phyloP scores from a whole-genome alignment of 2,888 invertebrate genomes.

The Apotomis capreana region DNA sequence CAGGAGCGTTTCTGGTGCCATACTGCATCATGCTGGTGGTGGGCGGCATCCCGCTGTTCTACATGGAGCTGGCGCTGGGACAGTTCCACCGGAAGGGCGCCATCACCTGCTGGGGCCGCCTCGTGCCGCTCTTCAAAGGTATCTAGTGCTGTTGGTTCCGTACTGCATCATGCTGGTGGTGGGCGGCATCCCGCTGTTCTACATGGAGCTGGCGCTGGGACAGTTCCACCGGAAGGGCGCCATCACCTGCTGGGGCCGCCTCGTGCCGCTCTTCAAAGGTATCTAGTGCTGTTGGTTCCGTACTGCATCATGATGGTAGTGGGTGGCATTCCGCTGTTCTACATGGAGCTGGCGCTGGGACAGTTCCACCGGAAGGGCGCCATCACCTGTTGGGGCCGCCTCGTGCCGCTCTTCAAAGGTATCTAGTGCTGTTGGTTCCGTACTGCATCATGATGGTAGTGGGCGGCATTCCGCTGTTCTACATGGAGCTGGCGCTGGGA shows the following conservation, averaged over 20 bases:
- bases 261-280: slow-evolving; percentile 98
- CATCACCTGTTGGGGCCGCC: slow-evolving; percentile 98
- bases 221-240: slow-evolving; percentile 99
- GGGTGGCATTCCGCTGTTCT: slow-evolving; percentile 98
- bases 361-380: slow-evolving; percentile 99
- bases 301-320: slow-evolving; percentile 97
- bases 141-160: slow-evolving; percentile 68
- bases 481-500: slow-evolving; percentile 98
- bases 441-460: slow-evolving; percentile 97
- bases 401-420: slow-evolving; percentile 98
- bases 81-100: slow-evolving; percentile 99
- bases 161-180: slow-evolving; percentile 97
- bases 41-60: slow-evolving; percentile 98
- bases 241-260: slow-evolving; percentile 98
- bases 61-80: slow-evolving; percentile 98
- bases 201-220: slow-evolving; percentile 98
- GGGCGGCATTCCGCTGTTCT: slow-evolving; percentile 98
- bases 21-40: slow-evolving; percentile 84
- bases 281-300: slow-evolving; percentile 68
- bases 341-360: slow-evolving; percentile 98
- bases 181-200: slow-evolving; percentile 98
- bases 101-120: slow-evolving; percentile 98
- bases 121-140: slow-evolving; percentile 98
- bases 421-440: slow-evolving; percentile 92
- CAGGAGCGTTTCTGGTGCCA: slow-evolving; percentile 96